Evolutionary conservation across 2,797 vertebrate species (phyloP).

Genomic region (Myotis findleyi): DNA sequence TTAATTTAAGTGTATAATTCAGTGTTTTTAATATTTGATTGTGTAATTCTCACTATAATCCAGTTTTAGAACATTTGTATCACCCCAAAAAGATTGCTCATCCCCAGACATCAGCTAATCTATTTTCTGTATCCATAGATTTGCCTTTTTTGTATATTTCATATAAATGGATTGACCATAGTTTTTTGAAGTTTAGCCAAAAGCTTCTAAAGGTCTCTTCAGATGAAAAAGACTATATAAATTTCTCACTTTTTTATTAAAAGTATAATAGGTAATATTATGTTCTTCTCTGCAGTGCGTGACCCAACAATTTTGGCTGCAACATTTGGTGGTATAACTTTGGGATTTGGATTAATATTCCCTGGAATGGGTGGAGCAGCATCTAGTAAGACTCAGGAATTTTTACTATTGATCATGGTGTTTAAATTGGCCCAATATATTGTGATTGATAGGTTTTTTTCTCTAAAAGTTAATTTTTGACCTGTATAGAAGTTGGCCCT

Average conservation of each 20-base stretch:
- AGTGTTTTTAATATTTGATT: conserved; percentile 37
- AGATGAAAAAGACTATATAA: conserved; percentile 41
- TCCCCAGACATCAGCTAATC: neutral
- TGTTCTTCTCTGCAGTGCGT: conserved; percentile 57
- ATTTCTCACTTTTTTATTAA: conserved; percentile 35
- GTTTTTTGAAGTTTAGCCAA: conserved; percentile 33
- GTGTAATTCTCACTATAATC: neutral
- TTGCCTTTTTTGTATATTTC: conserved; percentile 43
- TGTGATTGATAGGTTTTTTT: neutral
- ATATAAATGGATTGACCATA: conserved; percentile 32
- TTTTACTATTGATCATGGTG: conserved; percentile 5
- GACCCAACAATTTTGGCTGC: conserved; percentile 39
- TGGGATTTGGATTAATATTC: conserved; percentile 80
- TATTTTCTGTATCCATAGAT: conserved; percentile 18
- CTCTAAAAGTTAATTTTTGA: conserved; percentile 32
- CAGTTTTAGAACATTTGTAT: conserved; percentile 48
- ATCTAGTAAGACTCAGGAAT: conserved; percentile 65
- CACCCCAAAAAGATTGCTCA: conserved; percentile 1
- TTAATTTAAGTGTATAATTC: conserved; percentile 29
- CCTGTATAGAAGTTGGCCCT: neutral
- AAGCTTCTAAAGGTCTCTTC: conserved; percentile 27
- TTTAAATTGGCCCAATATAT: conserved; percentile 34
- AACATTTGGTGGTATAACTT: conserved; percentile 52
- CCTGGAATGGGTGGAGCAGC: conserved; percentile 62
- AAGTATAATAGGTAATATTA: conserved; percentile 39